A percentile compares a stretch with the other conserved stretches of the same genome.
Evolutionary conservation across 2,113 vertebrate species (phyloP).

Genomic region (Paracanthobrama guichenoti): DNA sequence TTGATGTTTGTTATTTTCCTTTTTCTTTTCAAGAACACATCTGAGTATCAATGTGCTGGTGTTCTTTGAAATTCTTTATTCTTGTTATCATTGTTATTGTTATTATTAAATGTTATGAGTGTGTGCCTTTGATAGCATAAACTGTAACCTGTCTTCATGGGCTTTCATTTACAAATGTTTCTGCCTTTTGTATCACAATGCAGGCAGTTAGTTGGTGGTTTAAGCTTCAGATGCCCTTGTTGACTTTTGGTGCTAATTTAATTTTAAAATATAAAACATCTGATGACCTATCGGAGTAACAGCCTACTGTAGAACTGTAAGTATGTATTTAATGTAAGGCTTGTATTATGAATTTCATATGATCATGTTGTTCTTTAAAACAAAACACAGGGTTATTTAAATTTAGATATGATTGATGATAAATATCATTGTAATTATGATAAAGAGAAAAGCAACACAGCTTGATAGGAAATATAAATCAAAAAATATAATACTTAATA

Average conservation of each 20-base stretch:
- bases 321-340: conserved; percentile 69
- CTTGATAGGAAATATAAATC: conserved; percentile 43
- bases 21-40: not conserved
- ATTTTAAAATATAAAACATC: conserved; percentile 64
- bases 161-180: conserved; percentile 13
- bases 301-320: conserved; percentile 68
- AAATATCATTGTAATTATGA: conserved; percentile 38
- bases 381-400: conserved; percentile 64
- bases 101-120: conserved; percentile 13
- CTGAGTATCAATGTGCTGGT: not conserved
- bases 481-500: conserved; percentile 54
- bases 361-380: conserved; percentile 52
- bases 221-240: conserved; percentile 67
- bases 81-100: conserved; percentile 18
- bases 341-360: conserved; percentile 53
- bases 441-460: not conserved
- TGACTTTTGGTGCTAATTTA: conserved; percentile 77
- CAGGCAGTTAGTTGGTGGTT: conserved; percentile 62
- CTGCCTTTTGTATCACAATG: conserved; percentile 57
- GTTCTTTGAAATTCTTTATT: not conserved
- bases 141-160: conserved; percentile 22
- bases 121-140: conserved; percentile 33
- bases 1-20: not conserved
- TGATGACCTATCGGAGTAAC: conserved; percentile 60
- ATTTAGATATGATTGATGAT: conserved; percentile 47